phyloP scores from a whole-genome alignment of 2,888 invertebrate genomes.

The Melangyna quadrimaculata region DNA sequence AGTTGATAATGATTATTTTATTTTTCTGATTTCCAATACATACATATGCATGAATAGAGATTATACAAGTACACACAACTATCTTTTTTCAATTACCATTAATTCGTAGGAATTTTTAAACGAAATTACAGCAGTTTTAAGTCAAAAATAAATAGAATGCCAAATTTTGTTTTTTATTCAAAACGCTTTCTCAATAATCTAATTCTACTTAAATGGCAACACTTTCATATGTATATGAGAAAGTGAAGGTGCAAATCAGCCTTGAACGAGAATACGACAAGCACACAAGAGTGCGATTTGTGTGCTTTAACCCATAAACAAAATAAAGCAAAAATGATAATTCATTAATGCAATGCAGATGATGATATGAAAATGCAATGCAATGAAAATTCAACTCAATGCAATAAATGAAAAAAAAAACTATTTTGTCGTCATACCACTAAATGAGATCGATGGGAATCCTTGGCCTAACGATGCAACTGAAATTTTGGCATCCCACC shows the following conservation, averaged over 20 bases:
- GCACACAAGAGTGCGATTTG: slow-evolving; percentile 21
- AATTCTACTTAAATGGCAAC: background rate
- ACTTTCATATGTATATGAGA: background rate
- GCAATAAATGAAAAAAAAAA: background rate
- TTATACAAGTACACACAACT: too few species aligned
- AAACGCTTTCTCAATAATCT: too few species aligned
- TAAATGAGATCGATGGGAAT: background rate
- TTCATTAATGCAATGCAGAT: slow-evolving; percentile 55
- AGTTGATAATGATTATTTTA: too few species aligned
- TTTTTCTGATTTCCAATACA: too few species aligned
- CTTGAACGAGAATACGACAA: slow-evolving; percentile 28
- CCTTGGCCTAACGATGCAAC: slow-evolving; percentile 19
- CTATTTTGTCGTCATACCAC: background rate
- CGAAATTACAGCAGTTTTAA: too few species aligned
- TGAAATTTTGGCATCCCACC: slow-evolving; percentile 25
- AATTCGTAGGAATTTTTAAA: too few species aligned
- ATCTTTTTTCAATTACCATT: too few species aligned
- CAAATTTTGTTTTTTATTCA: too few species aligned
- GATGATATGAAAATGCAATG: background rate
- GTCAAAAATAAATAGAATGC: too few species aligned
- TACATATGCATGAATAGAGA: too few species aligned
- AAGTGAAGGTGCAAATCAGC: slow-evolving; percentile 47
- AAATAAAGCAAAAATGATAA: background rate
- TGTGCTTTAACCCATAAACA: slow-evolving; percentile 50
- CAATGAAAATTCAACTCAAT: background rate